Evolutionary conservation across 2,113 vertebrate genomes (phyloP).

Genomic region (Coracopsis vasa): DNA sequence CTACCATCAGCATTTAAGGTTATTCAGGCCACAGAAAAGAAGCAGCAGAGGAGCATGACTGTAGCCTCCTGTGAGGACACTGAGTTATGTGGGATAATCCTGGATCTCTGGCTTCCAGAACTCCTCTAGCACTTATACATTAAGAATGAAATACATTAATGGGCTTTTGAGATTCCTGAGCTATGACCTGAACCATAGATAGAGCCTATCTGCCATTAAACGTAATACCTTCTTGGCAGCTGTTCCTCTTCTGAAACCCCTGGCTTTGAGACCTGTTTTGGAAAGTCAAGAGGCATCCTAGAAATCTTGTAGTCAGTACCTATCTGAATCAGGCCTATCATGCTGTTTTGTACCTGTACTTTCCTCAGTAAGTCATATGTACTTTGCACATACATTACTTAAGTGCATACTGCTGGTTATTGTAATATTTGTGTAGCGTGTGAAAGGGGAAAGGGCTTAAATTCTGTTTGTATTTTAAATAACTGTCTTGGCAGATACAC

Average conservation of each 20-base stretch:
- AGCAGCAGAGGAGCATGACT: background rate
- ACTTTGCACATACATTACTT: background rate
- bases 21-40: background rate
- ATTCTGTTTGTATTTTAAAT: conserved; percentile 29
- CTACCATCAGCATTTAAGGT: background rate
- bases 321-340: background rate
- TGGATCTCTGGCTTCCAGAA: background rate
- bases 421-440: background rate
- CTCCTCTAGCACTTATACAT: background rate
- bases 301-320: background rate
- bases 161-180: conserved; percentile 20
- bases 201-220: background rate
- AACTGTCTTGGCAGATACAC: background rate
- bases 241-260: background rate
- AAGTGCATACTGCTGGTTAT: background rate
- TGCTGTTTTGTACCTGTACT: background rate
- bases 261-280: background rate
- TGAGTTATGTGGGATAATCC: background rate
- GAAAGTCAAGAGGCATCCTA: background rate
- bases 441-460: background rate
- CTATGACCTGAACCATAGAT: background rate
- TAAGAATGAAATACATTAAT: conserved; percentile 28
- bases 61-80: background rate
- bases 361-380: background rate
- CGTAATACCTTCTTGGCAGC: background rate